Evolutionary conservation across 2,888 invertebrate species (phyloP).

Genomic region (Thymelicus sylvestris): DNA sequence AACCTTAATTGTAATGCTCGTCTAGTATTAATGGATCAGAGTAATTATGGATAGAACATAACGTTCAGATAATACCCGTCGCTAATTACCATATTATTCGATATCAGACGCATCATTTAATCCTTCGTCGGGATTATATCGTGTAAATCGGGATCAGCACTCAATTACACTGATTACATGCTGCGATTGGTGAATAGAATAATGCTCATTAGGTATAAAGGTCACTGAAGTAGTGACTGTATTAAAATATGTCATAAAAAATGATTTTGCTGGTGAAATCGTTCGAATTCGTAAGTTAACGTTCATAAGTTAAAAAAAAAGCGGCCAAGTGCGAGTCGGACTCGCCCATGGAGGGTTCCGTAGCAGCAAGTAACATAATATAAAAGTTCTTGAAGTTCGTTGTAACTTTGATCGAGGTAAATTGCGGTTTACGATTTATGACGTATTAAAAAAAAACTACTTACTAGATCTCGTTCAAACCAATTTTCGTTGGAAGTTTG

Average conservation of each 20-base stretch:
- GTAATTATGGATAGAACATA: slow-evolving; percentile 35
- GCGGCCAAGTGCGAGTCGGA: no score
- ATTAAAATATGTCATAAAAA: neutral
- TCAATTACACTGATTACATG: slow-evolving; percentile 33
- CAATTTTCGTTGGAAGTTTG: no score
- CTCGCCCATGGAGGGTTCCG: no score
- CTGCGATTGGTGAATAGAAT: slow-evolving; percentile 15
- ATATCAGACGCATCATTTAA: slow-evolving; percentile 35
- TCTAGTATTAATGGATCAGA: slow-evolving; percentile 30
- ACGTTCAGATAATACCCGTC: slow-evolving; percentile 25
- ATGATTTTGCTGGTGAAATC: no score
- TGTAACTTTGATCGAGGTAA: no score
- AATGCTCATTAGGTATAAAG: slow-evolving; percentile 2
- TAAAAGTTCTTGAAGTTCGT: no score
- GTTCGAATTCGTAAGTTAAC: no score
- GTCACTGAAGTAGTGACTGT: neutral
- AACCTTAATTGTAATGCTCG: slow-evolving; percentile 22
- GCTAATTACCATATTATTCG: slow-evolving; percentile 36
- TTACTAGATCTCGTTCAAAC: no score
- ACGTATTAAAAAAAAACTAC: no score
- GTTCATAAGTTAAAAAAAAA: no score
- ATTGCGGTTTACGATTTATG: no score
- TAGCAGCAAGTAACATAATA: no score
- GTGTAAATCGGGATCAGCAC: slow-evolving; percentile 38
- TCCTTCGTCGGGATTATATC: slow-evolving; percentile 35